Base-by-base conservation (phyloP, 2,888 invertebrate species). In the Adela reaumurella region DNA sequence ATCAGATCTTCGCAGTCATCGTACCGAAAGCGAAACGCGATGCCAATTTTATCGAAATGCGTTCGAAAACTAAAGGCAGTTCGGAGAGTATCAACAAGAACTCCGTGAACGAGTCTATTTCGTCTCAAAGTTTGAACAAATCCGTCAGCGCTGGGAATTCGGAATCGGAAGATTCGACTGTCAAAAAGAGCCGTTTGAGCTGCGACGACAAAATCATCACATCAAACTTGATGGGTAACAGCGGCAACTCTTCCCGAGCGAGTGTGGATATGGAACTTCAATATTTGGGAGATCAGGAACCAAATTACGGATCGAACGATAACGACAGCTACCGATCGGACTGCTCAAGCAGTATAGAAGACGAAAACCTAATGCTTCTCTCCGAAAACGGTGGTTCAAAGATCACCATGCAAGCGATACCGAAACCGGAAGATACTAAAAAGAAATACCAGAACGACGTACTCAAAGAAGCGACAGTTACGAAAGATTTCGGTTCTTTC, bases 1-100 rank as follows among this genome's bases (percentile, higher is more conserved):
- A 64, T 29, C 77, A 76, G 54, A 68, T 81, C 1, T 81, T 77
- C 55, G 80, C 80, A 0, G 80, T 81, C 0, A 78, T 81, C 2
- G 80, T 81, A 0, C 80, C 80, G 0, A 79, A 78, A 58, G 65
- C 67, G 0, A 73, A 67, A 55, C 65, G n/a, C 17, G 17, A 19
- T 14, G 46, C 49, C 2, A 56, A 54, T 4, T 52, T 59, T n/a
- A 54, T 60, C 0, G 68, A 68, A 51, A 58, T 63, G 51, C 59
- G 61, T n/a, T 64, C 56, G 17, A 68, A 67, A 49, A 56, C 53
- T 0, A 61, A 59, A 20, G 70, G 64, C 0, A 74, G 74, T 47
- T 64, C 70, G 0, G 77, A 76, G 16, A 74, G 74, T 35, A 55
- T 73, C 0, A 65, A 68, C 41, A 76, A 74, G 45, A 56, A 56